Conservation (phyloP, 2,888 invertebrate species). For the Liopterus haemorrhoidalis region DNA sequence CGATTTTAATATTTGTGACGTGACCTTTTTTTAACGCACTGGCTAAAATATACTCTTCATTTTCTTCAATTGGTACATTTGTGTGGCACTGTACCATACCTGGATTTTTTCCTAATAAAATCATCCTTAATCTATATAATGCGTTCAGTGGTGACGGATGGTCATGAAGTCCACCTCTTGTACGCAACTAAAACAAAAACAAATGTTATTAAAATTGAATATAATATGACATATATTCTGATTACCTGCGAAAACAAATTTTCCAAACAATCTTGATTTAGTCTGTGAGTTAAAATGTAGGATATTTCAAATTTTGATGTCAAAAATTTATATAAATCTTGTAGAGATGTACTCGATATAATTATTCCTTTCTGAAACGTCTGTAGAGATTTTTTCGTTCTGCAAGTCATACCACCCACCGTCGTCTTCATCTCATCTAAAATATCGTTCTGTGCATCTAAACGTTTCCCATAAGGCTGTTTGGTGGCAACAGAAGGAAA, state of each 20-base stretch:
- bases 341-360: conserved; percentile 26
- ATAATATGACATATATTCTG: conserved; percentile 1
- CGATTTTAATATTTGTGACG: conserved; percentile 15
- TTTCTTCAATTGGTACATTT: conserved; percentile 11
- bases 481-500: not conserved
- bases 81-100: conserved; percentile 19
- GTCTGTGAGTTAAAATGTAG: conserved; percentile 29
- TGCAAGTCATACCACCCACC: conserved; percentile 27
- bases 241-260: conserved; percentile 22
- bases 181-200: conserved; percentile 25
- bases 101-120: conserved; percentile 28
- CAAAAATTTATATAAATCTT: conserved; percentile 22
- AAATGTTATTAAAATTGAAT: conserved; percentile 6
- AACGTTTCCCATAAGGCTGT: conserved; percentile 4
- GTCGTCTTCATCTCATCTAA: conserved; percentile 26
- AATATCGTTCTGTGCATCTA: conserved; percentile 14
- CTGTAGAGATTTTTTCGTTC: conserved; percentile 26
- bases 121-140: conserved; percentile 24
- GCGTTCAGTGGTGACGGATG: conserved; percentile 28
- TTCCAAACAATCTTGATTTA: conserved; percentile 31
- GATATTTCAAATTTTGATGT: conserved; percentile 18
- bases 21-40: conserved; percentile 17
- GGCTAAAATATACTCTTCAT: conserved; percentile 20
- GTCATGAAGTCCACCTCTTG: conserved; percentile 27
- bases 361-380: conserved; percentile 30